Conservation (phyloP, 2,888 invertebrate genomes). For the Erebia epiphron region DNA sequence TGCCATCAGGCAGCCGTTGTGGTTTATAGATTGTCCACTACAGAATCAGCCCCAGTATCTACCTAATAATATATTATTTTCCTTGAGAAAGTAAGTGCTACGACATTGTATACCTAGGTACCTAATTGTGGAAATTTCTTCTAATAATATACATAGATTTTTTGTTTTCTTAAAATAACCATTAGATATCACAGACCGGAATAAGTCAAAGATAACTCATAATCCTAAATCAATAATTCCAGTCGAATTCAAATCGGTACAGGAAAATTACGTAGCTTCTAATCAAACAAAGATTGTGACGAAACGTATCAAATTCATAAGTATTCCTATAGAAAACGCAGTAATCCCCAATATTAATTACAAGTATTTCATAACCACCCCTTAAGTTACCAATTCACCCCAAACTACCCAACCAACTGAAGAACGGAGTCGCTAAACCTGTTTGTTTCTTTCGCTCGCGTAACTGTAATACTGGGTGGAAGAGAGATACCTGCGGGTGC, state of each 20-base stretch:
- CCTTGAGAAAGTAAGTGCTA: too few relatives aligned
- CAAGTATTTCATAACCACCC: conserved; percentile 36
- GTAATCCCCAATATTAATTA: conserved; percentile 39
- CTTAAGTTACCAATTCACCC: conserved; percentile 26
- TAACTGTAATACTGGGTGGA: conserved; percentile 25
- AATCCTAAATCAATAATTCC: background rate
- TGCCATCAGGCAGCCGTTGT: too few relatives aligned
- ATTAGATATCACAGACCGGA: too few relatives aligned
- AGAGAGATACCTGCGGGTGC: conserved; percentile 76
- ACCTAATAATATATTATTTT: too few relatives aligned
- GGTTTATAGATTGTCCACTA: too few relatives aligned
- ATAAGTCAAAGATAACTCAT: too few relatives aligned
- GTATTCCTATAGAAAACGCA: conserved; percentile 36
- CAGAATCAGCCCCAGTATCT: too few relatives aligned
- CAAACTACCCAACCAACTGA: background rate
- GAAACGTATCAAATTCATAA: conserved; percentile 23
- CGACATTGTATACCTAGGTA: too few relatives aligned
- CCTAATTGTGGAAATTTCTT: too few relatives aligned
- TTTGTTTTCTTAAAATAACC: too few relatives aligned
- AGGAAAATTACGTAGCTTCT: background rate
- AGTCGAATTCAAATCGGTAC: background rate
- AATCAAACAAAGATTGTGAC: conserved; percentile 1
- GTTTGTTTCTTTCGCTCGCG: conserved; percentile 29
- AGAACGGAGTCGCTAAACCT: conserved; percentile 28
- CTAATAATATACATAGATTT: too few relatives aligned